Evolutionary conservation across 2,113 vertebrate genomes (phyloP).

Genomic region (Bostrychus sinensis): DNA sequence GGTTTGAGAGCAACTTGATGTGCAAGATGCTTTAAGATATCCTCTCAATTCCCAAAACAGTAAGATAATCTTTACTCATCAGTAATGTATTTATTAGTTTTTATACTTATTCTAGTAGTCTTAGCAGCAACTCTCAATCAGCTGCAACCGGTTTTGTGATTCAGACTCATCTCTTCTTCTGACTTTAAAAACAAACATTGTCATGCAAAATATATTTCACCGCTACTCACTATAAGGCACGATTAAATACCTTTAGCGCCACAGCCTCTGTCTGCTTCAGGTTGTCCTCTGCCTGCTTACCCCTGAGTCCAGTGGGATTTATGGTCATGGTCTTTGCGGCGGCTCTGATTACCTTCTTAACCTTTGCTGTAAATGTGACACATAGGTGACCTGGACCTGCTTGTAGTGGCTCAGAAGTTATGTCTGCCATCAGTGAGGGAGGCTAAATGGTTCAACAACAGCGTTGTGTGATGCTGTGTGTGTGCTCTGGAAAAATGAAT

Average conservation of each 20-base stretch:
- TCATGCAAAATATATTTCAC: too few relatives aligned
- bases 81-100: too few relatives aligned
- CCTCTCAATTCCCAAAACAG: too few relatives aligned
- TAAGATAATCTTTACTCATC: too few relatives aligned
- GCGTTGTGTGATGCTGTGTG: constrained; percentile 23
- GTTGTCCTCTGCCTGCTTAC: constrained; percentile 83
- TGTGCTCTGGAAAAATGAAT: constrained; percentile 15
- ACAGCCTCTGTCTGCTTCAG: constrained; percentile 67
- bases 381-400: constrained; percentile 20
- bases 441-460: constrained; percentile 22
- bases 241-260: not conserved
- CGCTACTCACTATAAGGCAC: too few relatives aligned
- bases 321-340: constrained; percentile 70
- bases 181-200: too few relatives aligned
- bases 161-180: too few relatives aligned
- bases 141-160: too few relatives aligned
- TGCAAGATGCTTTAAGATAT: too few relatives aligned
- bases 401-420: constrained; percentile 6
- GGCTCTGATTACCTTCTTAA: constrained; percentile 81
- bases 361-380: constrained; percentile 75
- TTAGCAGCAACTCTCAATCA: too few relatives aligned
- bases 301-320: constrained; percentile 85
- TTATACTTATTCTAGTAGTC: too few relatives aligned
- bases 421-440: constrained; percentile 15
- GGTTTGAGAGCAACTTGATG: too few relatives aligned